Evolutionary conservation across 2,888 invertebrate species (phyloP), one percentile per base, ranked within the genome.

Genomic region (Serrognathus titanus): DNA sequence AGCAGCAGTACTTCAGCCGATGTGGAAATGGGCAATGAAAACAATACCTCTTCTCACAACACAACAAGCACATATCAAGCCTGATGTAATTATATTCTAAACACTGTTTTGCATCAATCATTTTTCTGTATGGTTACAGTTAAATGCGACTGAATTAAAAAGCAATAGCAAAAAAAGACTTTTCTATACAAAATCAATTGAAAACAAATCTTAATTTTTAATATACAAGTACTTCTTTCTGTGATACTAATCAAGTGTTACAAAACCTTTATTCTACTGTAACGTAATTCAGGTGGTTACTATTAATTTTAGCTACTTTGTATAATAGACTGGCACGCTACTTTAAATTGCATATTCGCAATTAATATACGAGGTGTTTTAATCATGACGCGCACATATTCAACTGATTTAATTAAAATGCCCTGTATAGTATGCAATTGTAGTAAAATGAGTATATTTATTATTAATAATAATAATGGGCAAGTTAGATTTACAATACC

Each of bases 401-500:
- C 12, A 40, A 45, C 7, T 38, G 38, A 46, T 41, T 16, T 45
- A 43, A 48, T 40, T 47, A 13, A 43, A 73, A 75, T 70, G 64
- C 71, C 69, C 67, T 70, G 74, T 75, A 75, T 74, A 75, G 73
- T 74, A 73, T 68, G 73, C 75, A 75, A 74, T 74, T 70, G 66
- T 36, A 48, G 24, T 31, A 31, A 31, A 31, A 6, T 31, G 24
- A 52, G 56, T 57, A 53, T 59, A 47, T 62, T 35, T 53, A 35
- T 12, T 11, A 40, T 7, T 43, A 31, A 31, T 31, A 3, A 31
- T 31, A 31, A 31, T 31, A 31, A 31, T 7, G 24, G 24, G 24
- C 24, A 31, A 31, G 24, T 31, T 31, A 31, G 24, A 31, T 20
- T 20, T 20, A 20, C 4, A 20, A 4, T 20, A 20, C 4, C 20